A percentile compares a stretch with the other conserved stretches of the same genome.
These are phyloP conservation scores for Argynnis bischoffii DNA, from an alignment of 2,888 invertebrate species.

Conservation along the genomic window DNA sequence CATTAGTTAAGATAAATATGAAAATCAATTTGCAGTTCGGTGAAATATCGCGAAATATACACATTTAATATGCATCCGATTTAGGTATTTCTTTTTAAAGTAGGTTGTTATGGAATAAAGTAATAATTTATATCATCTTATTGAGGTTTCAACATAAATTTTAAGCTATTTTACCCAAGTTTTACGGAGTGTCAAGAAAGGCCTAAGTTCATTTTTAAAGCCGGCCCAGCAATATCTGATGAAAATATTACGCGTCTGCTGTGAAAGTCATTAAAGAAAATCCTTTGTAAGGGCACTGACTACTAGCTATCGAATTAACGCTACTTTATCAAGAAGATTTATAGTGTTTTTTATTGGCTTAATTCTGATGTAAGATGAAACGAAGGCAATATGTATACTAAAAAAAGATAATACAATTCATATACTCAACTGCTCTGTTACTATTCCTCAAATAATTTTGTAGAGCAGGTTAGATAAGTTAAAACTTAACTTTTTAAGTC, in stretches of 20 bases:
- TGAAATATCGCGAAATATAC: too few species aligned
- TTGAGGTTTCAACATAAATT: too few species aligned
- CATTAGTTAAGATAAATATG: too few species aligned
- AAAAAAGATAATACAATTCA: slow-evolving; percentile 9
- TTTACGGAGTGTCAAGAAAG: slow-evolving; percentile 18
- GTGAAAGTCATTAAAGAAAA: slow-evolving; percentile 29
- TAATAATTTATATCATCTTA: too few species aligned
- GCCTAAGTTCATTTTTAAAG: slow-evolving; percentile 30
- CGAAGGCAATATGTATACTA: slow-evolving; percentile 3
- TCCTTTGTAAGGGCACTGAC: slow-evolving; percentile 34
- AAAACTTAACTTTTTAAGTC: not conserved
- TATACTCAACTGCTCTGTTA: not conserved
- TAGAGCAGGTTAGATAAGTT: not conserved
- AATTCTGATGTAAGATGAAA: slow-evolving; percentile 16
- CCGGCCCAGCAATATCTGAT: slow-evolving; percentile 38
- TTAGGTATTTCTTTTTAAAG: too few species aligned
- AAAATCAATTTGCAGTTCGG: too few species aligned
- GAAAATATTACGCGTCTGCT: slow-evolving; percentile 28
- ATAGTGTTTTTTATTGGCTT: slow-evolving; percentile 21
- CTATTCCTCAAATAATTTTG: not conserved
- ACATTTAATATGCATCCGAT: too few species aligned
- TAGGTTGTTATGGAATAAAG: too few species aligned
- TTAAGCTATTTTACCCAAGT: not conserved
- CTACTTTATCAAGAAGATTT: slow-evolving; percentile 46
- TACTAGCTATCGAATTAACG: slow-evolving; percentile 42